phyloP scores from a whole-genome alignment of 2,888 invertebrate species.

The Nomada lathburiana region DNA sequence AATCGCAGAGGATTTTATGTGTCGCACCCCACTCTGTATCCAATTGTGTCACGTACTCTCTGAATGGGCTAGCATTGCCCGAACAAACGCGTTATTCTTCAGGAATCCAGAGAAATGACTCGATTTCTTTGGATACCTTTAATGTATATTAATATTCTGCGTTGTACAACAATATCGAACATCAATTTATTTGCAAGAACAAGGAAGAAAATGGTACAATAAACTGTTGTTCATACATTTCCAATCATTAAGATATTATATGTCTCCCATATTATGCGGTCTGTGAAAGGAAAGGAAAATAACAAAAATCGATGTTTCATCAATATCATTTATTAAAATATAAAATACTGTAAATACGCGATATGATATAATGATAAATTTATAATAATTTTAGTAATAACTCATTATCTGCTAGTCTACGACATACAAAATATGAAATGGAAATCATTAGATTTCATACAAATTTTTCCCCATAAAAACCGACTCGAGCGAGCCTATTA shows the following conservation, averaged over 20 bases:
- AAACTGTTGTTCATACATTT: no score
- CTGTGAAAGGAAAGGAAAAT: not conserved
- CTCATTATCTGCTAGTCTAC: not conserved
- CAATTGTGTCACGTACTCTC: constrained; percentile 61
- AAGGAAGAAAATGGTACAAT: not conserved
- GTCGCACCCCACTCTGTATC: constrained; percentile 68
- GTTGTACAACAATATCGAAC: not conserved
- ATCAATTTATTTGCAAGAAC: not conserved
- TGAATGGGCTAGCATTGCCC: constrained; percentile 13
- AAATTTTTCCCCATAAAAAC: not conserved
- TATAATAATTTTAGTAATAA: not conserved
- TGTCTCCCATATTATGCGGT: not conserved
- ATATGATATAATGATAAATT: constrained; percentile 3
- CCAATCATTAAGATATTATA: not conserved
- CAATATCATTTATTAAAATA: constrained; percentile 26
- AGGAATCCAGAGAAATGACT: constrained; percentile 16
- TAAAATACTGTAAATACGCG: constrained; percentile 12
- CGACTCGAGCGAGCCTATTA: not conserved
- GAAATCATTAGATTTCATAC: not conserved
- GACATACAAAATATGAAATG: not conserved
- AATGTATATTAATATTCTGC: not conserved
- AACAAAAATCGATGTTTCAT: not conserved
- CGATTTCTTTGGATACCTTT: constrained; percentile 8
- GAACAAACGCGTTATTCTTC: constrained; percentile 18
- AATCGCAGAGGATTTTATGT: constrained; percentile 71